Evolutionary conservation across 1,140 invertebrate genomes (phyloP).

Genomic region (Bombus impatiens): DNA sequence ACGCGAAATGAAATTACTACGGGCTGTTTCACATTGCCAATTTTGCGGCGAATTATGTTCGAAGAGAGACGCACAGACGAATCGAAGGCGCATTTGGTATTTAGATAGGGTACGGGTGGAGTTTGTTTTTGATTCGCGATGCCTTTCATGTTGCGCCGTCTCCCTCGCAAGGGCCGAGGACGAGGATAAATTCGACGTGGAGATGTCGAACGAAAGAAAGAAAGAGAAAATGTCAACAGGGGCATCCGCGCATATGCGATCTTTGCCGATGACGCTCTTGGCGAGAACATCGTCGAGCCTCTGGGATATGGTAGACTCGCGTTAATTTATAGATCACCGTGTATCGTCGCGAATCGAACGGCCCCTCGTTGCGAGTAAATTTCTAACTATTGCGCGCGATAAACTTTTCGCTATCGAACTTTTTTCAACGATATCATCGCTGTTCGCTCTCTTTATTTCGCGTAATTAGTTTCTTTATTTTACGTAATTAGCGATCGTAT

Average conservation of each 20-base stretch:
- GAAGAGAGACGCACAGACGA: not conserved
- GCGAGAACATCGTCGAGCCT: slow-evolving; percentile 2
- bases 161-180: not conserved
- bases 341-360: no score
- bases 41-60: not conserved
- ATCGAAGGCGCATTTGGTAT: slow-evolving; percentile 22
- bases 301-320: not conserved
- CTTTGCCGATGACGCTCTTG: not conserved
- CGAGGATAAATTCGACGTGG: slow-evolving; percentile 12
- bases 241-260: slow-evolving; percentile 23
- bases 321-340: not conserved
- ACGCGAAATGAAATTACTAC: not conserved
- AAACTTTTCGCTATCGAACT: no score
- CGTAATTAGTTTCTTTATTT: no score
- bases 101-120: not conserved
- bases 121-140: slow-evolving; percentile 28
- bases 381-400: no score
- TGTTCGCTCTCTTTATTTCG: no score
- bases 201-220: slow-evolving; percentile 2
- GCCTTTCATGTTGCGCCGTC: slow-evolving; percentile 18
- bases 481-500: no score
- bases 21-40: not conserved
- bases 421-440: no score
- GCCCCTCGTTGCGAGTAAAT: no score
- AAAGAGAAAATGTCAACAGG: slow-evolving; percentile 31